Conservation (phyloP, 2,888 invertebrate species). For the Cantharis lateralis region DNA sequence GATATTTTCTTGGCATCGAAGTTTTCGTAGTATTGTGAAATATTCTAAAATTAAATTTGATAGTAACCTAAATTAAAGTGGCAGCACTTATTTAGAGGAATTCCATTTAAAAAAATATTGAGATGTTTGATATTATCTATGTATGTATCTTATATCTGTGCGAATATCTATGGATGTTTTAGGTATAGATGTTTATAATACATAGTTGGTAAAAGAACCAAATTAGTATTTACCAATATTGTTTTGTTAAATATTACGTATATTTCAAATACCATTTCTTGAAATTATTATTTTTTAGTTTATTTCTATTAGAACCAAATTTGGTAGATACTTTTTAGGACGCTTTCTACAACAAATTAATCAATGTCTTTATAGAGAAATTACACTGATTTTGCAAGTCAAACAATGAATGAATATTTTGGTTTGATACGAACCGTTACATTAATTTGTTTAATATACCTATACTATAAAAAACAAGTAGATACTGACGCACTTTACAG, state of each 20-base stretch:
- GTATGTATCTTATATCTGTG: too few relatives aligned
- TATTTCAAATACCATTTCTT: too few relatives aligned
- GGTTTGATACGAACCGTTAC: not conserved
- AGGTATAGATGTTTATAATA: too few relatives aligned
- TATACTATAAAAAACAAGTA: not conserved
- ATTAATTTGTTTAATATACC: not conserved
- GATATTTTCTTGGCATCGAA: not conserved
- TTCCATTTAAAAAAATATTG: too few relatives aligned
- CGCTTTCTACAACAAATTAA: not conserved
- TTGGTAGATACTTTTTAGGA: too few relatives aligned
- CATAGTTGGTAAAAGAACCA: too few relatives aligned
- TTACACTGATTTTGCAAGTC: not conserved
- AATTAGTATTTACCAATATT: too few relatives aligned
- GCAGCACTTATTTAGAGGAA: not conserved
- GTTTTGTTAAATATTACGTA: too few relatives aligned
- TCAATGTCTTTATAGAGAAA: not conserved
- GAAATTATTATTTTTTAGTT: too few relatives aligned
- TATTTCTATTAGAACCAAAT: too few relatives aligned
- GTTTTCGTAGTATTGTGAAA: not conserved
- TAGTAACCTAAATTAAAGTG: not conserved
- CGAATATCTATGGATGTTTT: too few relatives aligned
- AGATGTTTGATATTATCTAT: too few relatives aligned
- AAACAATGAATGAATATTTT: not conserved
- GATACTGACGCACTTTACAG: not conserved
- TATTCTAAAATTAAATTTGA: not conserved